Evolutionary conservation across 2,113 vertebrate genomes (phyloP).

Genomic region (Grammomys dolichurus): DNA sequence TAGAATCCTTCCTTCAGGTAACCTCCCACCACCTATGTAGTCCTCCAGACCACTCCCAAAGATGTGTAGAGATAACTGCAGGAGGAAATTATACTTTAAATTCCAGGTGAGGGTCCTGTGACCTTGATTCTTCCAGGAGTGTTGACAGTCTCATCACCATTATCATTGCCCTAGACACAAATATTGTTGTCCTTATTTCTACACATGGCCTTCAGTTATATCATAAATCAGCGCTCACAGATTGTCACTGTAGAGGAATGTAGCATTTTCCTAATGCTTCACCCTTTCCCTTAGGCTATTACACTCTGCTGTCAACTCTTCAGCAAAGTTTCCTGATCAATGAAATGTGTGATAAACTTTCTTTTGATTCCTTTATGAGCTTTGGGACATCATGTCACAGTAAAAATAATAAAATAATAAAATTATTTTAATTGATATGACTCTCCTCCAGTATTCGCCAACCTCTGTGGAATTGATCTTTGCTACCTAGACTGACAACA

Average conservation of each 20-base stretch:
- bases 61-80: no score
- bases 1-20: background rate
- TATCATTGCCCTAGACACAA: accelerated
- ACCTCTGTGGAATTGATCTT: background rate
- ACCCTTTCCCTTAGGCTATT: background rate
- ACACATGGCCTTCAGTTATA: background rate
- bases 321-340: background rate
- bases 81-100: background rate
- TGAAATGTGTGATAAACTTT: background rate
- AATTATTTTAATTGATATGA: background rate
- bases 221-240: background rate
- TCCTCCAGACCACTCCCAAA: background rate
- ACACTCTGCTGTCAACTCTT: background rate
- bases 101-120: background rate
- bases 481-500: background rate
- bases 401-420: background rate
- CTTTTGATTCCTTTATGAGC: background rate
- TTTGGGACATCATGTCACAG: background rate
- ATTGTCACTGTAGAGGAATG: background rate
- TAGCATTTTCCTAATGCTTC: background rate
- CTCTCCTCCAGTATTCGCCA: background rate
- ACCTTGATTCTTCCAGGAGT: background rate
- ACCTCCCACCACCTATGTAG: background rate
- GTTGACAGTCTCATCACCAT: background rate
- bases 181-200: background rate